A percentile compares a stretch with the other conserved stretches of the same genome.
Conservation (phyloP, 2,113 vertebrate species). For the Bolborhynchus lineola region DNA sequence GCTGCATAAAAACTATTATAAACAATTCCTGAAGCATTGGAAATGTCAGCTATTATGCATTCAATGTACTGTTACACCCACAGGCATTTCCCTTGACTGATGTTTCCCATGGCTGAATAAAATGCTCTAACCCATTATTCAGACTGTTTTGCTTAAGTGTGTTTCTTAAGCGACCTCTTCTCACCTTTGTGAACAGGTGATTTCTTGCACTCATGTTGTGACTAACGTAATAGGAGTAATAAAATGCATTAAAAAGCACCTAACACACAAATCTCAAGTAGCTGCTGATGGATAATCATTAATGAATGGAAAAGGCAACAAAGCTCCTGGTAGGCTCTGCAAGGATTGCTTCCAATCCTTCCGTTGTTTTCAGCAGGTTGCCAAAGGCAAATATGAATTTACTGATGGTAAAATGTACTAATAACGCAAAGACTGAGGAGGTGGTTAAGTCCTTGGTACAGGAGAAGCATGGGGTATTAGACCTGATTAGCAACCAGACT, state of each 20-base stretch:
- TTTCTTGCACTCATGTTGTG: background rate
- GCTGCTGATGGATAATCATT: background rate
- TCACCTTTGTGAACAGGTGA: background rate
- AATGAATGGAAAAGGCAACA: background rate
- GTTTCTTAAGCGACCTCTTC: background rate
- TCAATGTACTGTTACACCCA: slow-evolving; percentile 17
- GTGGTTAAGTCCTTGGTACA: background rate
- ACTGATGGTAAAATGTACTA: background rate
- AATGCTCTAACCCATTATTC: background rate
- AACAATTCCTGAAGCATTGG: background rate
- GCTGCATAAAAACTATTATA: background rate
- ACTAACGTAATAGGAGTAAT: background rate
- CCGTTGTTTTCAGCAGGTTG: background rate
- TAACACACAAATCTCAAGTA: background rate
- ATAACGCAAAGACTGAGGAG: background rate
- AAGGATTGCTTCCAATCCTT: background rate
- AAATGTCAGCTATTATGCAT: slow-evolving; percentile 52
- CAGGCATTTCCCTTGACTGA: slow-evolving; percentile 27
- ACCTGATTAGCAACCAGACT: background rate
- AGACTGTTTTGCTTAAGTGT: background rate
- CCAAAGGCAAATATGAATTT: background rate
- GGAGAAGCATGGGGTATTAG: background rate
- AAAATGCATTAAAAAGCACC: background rate
- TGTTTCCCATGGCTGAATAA: slow-evolving; percentile 32
- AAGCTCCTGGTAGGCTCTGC: background rate